Conservation (phyloP, 2,797 vertebrate species). For the Pangasius mekongensis region DNA sequence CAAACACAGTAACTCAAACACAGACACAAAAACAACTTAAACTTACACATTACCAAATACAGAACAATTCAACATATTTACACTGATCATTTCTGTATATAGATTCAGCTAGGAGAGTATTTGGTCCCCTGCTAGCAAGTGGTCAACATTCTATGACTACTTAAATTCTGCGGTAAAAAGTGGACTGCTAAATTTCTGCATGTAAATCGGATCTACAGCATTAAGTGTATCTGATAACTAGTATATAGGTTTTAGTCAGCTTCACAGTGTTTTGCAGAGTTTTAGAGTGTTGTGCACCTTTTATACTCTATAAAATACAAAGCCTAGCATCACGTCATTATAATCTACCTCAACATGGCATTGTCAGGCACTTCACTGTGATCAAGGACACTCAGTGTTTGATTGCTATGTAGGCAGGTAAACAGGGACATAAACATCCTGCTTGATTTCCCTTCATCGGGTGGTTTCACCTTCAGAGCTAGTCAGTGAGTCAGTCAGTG, state of each 20-base stretch:
- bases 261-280: background rate
- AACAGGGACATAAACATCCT: background rate
- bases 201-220: background rate
- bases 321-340: background rate
- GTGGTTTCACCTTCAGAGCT: background rate
- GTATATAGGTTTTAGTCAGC: background rate
- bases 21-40: slow-evolving; percentile 63
- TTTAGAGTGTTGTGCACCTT: background rate
- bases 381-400: slow-evolving; percentile 20
- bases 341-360: background rate
- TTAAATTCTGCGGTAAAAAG: background rate
- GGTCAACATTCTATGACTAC: slow-evolving; percentile 11
- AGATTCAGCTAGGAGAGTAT: slow-evolving; percentile 38
- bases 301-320: background rate
- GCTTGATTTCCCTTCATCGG: background rate
- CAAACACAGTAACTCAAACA: slow-evolving; percentile 68
- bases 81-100: slow-evolving; percentile 60
- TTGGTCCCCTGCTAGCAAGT: slow-evolving; percentile 30
- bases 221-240: background rate
- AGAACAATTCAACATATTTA: slow-evolving; percentile 71
- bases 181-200: background rate
- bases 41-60: slow-evolving; percentile 52
- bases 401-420: background rate
- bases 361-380: slow-evolving; percentile 3
- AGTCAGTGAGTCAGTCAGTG: background rate